These are phyloP conservation scores for Paradisaea rubra DNA, from an alignment of 2,113 vertebrate genomes.

Conservation along the genomic window DNA sequence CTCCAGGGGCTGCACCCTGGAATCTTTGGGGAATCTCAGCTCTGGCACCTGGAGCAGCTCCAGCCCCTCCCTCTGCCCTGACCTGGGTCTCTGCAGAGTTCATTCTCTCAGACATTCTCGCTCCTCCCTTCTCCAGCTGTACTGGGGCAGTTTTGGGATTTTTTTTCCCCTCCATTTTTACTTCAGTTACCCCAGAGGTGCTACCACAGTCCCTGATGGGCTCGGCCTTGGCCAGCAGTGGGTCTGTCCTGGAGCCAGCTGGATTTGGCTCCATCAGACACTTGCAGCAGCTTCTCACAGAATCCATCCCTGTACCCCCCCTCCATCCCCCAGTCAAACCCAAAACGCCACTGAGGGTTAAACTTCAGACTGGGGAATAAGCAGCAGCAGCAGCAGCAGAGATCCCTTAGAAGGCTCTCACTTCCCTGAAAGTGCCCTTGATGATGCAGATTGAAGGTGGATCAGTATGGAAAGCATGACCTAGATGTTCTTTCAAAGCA, in stretches of 20 bases:
- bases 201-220: neutral
- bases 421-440: constrained; percentile 16
- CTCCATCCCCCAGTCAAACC: neutral
- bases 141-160: neutral
- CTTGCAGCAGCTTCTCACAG: neutral
- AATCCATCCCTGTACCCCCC: neutral
- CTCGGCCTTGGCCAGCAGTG: neutral
- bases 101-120: neutral
- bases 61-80: neutral
- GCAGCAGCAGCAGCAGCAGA: neutral
- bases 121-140: neutral
- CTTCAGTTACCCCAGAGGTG: neutral
- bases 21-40: neutral
- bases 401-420: neutral
- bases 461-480: constrained; percentile 23
- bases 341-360: neutral
- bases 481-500: constrained; percentile 20
- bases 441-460: neutral
- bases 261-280: neutral
- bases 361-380: neutral
- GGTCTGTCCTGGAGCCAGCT: neutral
- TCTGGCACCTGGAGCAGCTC: neutral
- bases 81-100: neutral
- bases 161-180: neutral
- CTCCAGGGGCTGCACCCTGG: neutral